Evolutionary conservation across 2,113 vertebrate species (phyloP), one percentile per base, ranked within the genome.

Genomic region (Elgaria multicarinata): DNA sequence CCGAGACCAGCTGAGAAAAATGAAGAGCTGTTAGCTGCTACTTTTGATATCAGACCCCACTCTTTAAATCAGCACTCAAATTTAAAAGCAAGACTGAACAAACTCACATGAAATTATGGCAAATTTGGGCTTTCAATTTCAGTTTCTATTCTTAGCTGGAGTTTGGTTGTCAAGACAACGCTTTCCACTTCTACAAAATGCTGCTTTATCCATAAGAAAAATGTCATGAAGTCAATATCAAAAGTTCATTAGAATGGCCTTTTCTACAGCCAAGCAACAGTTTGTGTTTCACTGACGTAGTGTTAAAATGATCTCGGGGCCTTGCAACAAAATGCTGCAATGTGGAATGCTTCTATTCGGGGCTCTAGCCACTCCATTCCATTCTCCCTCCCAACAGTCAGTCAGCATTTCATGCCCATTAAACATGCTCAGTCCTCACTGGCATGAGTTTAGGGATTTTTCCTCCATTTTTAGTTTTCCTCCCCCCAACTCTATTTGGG

Each of bases 81-180:
- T 24, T 87, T 46, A 90, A 88, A n/a, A 89, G 0, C 10, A 89
- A 94, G 16, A 89, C 42, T 79, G 20, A 74, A 87, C 93, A 55
- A 77, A 67, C 88, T 85, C 91, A 1, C 66, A 82, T 90, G 42
- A 80, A 90, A 93, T 93, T 90, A 90, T 33, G 28, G 91, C 58
- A 42, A n/a, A 88, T 90, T 91, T 94, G 90, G 80, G 75, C 66
- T 91, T 87, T 0, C 50, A 39, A 79, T 94, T 92, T 93, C 67
- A 83, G 81, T 93, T 94, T 90, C 93, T 95, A 95, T 95, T 93
- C 92, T 95, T 95, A 94, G 83, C 83, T 87, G 55, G 12, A 93
- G 78, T 91, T 93, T 64, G 94, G 93, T 95, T 95, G 93, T 95
- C 95, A 95, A 94, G 94, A 95, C 92, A 95, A 96, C 94, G 87